Conservation (phyloP, 2,888 invertebrate species). For the Epistrophe grossulariae region DNA sequence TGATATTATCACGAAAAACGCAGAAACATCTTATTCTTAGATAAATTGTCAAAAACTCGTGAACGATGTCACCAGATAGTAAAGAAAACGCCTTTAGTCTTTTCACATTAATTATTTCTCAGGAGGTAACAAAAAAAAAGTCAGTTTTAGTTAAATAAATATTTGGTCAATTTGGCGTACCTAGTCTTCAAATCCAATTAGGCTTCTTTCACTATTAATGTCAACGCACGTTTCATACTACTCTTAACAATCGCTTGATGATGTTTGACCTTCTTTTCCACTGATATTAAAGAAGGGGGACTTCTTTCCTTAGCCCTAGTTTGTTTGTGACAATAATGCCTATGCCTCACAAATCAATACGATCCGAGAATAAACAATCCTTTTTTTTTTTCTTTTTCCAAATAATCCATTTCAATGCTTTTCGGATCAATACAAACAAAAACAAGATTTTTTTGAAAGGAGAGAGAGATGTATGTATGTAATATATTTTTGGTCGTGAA, state of each 20-base stretch:
- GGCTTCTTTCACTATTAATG: background rate
- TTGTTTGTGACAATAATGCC: slow-evolving; percentile 19
- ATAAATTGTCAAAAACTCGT: no score
- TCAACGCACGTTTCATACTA: background rate
- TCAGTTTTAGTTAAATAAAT: no score
- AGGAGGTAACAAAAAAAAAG: no score
- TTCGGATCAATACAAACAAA: background rate
- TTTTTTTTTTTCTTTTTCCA: background rate
- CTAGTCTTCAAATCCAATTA: slow-evolving; percentile 9
- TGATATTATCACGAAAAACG: no score
- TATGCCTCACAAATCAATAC: slow-evolving; percentile 35
- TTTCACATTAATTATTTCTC: no score
- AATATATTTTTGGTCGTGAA: slow-evolving; percentile 13
- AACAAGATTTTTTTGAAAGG: background rate
- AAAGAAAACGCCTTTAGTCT: no score
- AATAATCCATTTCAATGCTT: background rate
- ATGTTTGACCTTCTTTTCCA: no score
- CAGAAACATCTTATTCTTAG: no score
- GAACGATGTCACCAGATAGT: no score
- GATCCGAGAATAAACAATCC: slow-evolving; percentile 24
- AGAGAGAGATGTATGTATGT: background rate
- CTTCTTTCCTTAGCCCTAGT: background rate
- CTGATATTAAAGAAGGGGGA: no score
- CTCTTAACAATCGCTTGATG: no score
- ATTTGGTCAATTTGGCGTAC: background rate